Evolutionary conservation across 2,113 vertebrate species (phyloP).

Genomic region (Otocyon megalotis): DNA sequence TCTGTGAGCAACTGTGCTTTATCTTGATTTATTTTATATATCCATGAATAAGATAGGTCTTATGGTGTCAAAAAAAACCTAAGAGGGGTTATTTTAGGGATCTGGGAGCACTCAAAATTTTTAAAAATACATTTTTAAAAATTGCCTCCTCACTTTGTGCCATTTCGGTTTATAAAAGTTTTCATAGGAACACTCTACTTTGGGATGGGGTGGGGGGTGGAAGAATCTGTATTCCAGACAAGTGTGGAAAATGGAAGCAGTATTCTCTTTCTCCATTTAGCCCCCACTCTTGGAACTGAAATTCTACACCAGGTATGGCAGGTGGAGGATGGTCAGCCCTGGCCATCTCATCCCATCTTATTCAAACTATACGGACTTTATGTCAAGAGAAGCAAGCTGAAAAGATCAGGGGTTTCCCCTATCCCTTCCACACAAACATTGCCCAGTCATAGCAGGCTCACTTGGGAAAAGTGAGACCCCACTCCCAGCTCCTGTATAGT

Average conservation of each 20-base stretch:
- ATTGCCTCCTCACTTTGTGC: background rate
- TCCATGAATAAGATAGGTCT: too few species aligned
- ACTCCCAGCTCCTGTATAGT: too few species aligned
- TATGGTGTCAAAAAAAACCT: background rate
- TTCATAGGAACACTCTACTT: background rate
- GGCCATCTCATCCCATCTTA: background rate
- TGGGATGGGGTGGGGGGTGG: background rate
- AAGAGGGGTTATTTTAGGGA: background rate
- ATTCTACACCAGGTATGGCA: background rate
- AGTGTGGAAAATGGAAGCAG: background rate
- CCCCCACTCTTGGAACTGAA: background rate
- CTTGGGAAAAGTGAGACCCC: background rate
- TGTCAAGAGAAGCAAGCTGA: accelerated
- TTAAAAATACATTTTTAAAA: background rate
- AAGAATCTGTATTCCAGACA: background rate
- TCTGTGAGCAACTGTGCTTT: background rate
- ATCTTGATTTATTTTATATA: background rate
- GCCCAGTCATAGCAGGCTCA: background rate
- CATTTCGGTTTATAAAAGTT: background rate
- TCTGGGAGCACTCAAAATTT: background rate
- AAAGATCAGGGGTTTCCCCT: background rate
- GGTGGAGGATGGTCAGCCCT: background rate
- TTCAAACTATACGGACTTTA: background rate
- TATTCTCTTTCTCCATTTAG: background rate
- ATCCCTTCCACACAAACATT: background rate